Conservation (phyloP, 2,113 vertebrate genomes). For the Otocyon megalotis region DNA sequence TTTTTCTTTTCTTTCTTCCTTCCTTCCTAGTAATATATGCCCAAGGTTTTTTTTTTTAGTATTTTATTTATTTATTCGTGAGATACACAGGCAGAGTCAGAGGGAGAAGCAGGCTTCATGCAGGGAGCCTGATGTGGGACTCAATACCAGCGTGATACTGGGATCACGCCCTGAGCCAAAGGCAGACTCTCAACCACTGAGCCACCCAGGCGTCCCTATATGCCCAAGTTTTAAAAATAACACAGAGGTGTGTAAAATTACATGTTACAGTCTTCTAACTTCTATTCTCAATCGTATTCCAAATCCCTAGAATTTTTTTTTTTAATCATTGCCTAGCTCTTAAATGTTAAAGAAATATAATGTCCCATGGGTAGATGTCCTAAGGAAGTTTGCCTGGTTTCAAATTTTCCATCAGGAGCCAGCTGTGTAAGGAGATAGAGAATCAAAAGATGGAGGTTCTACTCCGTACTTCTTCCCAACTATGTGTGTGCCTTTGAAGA, state of each 20-base stretch:
- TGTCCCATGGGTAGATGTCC: background rate
- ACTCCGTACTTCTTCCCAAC: background rate
- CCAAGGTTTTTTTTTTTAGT: background rate
- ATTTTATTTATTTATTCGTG: too few species aligned
- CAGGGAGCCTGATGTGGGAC: too few species aligned
- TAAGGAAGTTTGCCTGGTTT: background rate
- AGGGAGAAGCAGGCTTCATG: too few species aligned
- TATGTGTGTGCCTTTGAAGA: background rate
- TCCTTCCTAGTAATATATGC: background rate
- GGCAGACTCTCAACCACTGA: too few species aligned
- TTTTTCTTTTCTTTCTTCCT: background rate
- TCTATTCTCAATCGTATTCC: background rate
- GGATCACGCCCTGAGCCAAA: too few species aligned
- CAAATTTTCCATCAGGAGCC: background rate
- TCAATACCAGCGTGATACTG: too few species aligned
- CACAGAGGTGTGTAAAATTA: background rate
- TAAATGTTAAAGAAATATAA: constrained; percentile 22
- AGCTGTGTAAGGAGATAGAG: background rate
- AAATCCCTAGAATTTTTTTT: background rate
- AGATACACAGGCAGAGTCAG: too few species aligned
- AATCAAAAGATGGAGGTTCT: background rate
- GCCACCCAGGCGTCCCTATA: too few species aligned
- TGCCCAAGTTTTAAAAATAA: constrained; percentile 22
- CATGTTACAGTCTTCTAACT: background rate
- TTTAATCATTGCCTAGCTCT: background rate